Conservation (phyloP, 1,140 invertebrate genomes). For the Gryllus bimaculatus region DNA sequence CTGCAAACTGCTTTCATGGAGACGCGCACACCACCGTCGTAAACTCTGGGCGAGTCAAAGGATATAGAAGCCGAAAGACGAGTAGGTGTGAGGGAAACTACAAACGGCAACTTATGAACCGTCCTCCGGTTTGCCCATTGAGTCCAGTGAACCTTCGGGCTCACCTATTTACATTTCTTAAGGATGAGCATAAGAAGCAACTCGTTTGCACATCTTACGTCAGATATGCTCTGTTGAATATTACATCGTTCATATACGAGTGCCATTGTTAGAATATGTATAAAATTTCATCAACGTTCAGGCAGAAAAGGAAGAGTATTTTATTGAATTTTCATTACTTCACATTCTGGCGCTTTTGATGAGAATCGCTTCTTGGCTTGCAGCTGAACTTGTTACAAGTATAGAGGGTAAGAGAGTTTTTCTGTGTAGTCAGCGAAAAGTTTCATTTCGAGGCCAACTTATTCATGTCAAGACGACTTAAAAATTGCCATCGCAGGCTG, state of each 20-base stretch:
- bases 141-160: neutral
- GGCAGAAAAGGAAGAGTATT: neutral
- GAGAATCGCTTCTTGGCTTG: neutral
- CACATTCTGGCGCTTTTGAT: neutral
- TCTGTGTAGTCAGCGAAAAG: neutral
- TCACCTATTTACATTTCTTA: neutral
- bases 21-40: too few relatives aligned
- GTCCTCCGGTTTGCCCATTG: neutral
- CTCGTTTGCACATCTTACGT: neutral
- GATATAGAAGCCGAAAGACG: too few relatives aligned
- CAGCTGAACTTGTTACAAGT: neutral
- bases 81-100: neutral
- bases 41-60: too few relatives aligned
- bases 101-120: neutral
- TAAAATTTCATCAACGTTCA: neutral
- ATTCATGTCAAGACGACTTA: neutral
- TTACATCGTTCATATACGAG: neutral
- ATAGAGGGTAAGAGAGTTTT: neutral
- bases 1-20: too few relatives aligned
- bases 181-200: neutral
- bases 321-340: slow-evolving; percentile 6
- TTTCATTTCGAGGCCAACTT: neutral
- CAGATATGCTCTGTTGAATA: neutral
- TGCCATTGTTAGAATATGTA: neutral
- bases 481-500: neutral